Evolutionary conservation across 2,888 invertebrate species (phyloP).

Genomic region (Dysmachus trigonus): DNA sequence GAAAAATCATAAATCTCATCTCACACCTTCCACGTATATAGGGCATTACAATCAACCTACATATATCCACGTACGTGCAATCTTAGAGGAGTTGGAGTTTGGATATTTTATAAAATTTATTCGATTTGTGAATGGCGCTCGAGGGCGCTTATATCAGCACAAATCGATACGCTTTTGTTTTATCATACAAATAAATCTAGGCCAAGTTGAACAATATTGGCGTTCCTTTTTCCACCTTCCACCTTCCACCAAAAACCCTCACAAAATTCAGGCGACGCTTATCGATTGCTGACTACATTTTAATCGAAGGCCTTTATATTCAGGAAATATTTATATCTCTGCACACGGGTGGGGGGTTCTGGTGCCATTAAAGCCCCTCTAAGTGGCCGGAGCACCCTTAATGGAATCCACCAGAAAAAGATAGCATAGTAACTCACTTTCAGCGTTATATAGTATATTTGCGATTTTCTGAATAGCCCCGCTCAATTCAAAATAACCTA

Average conservation of each 20-base stretch:
- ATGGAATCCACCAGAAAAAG: not conserved
- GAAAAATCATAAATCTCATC: not conserved
- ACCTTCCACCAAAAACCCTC: not conserved
- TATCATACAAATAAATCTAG: not conserved
- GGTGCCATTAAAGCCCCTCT: not conserved
- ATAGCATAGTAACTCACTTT: not conserved
- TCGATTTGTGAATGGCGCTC: not conserved
- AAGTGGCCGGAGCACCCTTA: not conserved
- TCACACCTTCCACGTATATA: not conserved
- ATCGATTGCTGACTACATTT: not conserved
- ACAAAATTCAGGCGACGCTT: not conserved
- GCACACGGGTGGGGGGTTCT: not conserved
- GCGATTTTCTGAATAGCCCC: not conserved
- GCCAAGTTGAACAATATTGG: not conserved
- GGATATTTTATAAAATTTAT: not conserved
- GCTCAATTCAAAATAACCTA: not conserved
- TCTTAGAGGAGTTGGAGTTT: not conserved
- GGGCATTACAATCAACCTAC: not conserved
- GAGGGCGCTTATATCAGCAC: not conserved
- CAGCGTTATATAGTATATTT: not conserved
- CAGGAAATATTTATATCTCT: not conserved
- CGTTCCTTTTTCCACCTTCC: not conserved
- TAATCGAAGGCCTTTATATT: not conserved
- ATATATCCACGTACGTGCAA: not conserved
- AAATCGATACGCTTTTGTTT: not conserved